Evolutionary conservation across 2,113 vertebrate species (phyloP).

Genomic region (Zosterops borbonicus): DNA sequence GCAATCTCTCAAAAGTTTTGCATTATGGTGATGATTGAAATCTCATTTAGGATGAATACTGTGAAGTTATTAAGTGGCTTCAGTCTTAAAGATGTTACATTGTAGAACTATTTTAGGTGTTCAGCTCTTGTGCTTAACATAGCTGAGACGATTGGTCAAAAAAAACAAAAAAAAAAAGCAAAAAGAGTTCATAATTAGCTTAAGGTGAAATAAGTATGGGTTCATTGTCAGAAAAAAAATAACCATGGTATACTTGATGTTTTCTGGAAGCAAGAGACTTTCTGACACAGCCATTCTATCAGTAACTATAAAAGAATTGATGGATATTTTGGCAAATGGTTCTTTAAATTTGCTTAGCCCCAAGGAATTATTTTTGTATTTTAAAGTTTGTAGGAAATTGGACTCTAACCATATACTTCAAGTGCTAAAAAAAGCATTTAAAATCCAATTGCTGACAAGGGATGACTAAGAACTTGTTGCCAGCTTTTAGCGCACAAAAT

Average conservation of each 20-base stretch:
- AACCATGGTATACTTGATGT: not conserved
- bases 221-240: not conserved
- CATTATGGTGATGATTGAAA: not conserved
- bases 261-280: not conserved
- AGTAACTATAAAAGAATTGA: not conserved
- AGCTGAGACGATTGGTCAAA: not conserved
- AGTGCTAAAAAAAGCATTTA: conserved; percentile 3
- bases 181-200: not conserved
- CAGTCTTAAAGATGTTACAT: not conserved
- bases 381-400: not conserved
- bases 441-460: not conserved
- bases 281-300: not conserved
- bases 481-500: not conserved
- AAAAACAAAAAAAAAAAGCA: not conserved
- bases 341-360: not conserved
- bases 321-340: not conserved
- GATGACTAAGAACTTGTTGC: not conserved
- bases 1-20: not conserved
- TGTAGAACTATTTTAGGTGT: not conserved
- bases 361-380: conserved; percentile 12
- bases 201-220: not conserved
- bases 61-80: not conserved
- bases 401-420: not conserved
- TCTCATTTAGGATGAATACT: not conserved
- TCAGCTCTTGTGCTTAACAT: not conserved